These are phyloP conservation scores for Hydrochoerus hydrochaeris DNA, from an alignment of 2,113 vertebrate species.

Conservation along the genomic window DNA sequence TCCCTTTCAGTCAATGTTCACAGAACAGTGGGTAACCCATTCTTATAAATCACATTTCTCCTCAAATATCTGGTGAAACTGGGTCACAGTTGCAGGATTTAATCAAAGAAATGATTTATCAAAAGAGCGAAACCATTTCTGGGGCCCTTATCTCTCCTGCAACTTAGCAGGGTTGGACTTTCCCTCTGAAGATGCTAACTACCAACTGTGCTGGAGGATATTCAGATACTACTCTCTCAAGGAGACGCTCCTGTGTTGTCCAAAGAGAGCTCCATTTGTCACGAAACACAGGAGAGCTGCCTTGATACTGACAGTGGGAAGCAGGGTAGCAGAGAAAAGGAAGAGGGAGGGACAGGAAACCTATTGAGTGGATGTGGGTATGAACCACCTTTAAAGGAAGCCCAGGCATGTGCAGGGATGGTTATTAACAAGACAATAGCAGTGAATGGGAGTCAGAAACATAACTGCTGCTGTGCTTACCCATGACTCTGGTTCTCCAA, in stretches of 20 bases:
- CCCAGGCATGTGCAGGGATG: background rate
- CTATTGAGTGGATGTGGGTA: background rate
- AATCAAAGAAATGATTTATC: background rate
- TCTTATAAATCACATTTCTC: background rate
- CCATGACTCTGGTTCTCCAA: background rate
- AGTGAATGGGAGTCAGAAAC: background rate
- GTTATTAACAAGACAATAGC: background rate
- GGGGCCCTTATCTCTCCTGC: background rate
- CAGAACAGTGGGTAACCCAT: background rate
- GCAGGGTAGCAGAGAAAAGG: background rate
- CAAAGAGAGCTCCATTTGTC: background rate
- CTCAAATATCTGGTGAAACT: background rate
- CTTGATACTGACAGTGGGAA: background rate
- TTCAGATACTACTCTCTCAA: background rate
- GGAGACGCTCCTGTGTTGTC: no score
- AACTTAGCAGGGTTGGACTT: accelerated
- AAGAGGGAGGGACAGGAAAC: background rate
- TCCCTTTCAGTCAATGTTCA: background rate
- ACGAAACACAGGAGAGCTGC: accelerated
- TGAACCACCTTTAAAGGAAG: background rate
- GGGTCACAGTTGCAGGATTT: background rate
- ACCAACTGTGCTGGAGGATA: accelerated
- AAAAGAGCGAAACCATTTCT: background rate
- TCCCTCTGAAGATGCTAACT: background rate
- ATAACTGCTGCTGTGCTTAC: accelerated